Base-by-base conservation (phyloP, 2,113 vertebrate species). In the Cynoglossus semilaevis region DNA sequence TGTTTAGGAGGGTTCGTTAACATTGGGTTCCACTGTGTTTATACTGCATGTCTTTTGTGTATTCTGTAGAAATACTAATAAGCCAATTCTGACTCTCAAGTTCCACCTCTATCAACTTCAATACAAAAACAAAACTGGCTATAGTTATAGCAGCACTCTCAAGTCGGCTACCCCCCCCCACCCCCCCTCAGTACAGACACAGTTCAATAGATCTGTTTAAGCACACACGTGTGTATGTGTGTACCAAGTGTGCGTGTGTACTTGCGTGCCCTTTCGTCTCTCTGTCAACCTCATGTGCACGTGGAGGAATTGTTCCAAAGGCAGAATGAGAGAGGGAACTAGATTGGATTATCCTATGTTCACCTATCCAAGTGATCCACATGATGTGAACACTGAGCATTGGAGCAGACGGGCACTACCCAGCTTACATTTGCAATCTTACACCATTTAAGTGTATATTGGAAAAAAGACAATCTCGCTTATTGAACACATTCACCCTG, bases 401-500 rank as follows among this genome's bases (percentile, higher is more conserved):
- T 56, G 85, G 75, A 84, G 87, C 79, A 87, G 83, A 86, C 82
- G 76, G 76, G 59, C 80, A 79, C 80, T 86, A 75, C 76, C 62
- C 67, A 80, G 84, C 77, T 81, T 85, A 86, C 85, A 87, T 87
- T 87, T 85, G 83, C 86, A 87, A 88, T 88, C 85, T 86, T 86
- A 86, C 70, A 88, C 69, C 82, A 86, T 90, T 90, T 88, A 90
- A 87, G 85, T 88, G 86, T 87, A 90, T 89, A 90, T 87, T 87
- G 83, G 83, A 81, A 87, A 85, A 87, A 87, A 84, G 88, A 90
- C 87, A 89, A 86, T 90, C 90, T 93, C 90, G 83, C 88, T 89
- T 93, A 93, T 93, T 91, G 89, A 93, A 92, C 83, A 88, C 63
- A 70, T 88, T 90, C 92, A 87, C 87, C 89, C 91, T 92, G 90